phyloP scores from a whole-genome alignment of 2,888 invertebrate genomes.

The Epistrophella euchroma region DNA sequence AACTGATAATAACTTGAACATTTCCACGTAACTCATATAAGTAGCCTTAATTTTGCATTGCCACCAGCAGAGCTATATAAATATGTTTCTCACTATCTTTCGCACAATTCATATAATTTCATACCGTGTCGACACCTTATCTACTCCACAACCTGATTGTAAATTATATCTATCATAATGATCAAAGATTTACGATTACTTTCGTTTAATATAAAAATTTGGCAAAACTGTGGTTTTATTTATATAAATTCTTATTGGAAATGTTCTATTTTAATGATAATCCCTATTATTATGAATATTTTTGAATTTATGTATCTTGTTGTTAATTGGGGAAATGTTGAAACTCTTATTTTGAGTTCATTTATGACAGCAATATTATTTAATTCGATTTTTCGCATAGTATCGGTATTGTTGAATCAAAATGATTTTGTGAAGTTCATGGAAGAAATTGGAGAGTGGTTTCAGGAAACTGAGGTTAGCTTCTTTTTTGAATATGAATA shows the following conservation, averaged over 20 bases:
- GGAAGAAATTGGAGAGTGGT: conserved; percentile 62
- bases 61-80: conserved; percentile 7
- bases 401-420: conserved; percentile 67
- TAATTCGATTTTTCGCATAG: conserved; percentile 72
- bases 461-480: conserved; percentile 70
- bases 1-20: too few relatives aligned
- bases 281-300: conserved; percentile 41
- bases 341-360: conserved; percentile 57
- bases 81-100: neutral
- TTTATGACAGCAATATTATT: conserved; percentile 75
- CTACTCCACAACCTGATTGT: neutral
- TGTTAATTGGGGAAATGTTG: conserved; percentile 52
- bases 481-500: too few relatives aligned
- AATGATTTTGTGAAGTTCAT: conserved; percentile 66
- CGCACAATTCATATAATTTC: conserved; percentile 26
- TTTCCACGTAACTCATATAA: neutral
- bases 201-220: conserved; percentile 73
- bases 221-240: conserved; percentile 71
- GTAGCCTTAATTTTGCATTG: neutral
- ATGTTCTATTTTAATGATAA: conserved; percentile 11
- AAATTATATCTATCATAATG: conserved; percentile 28
- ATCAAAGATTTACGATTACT: conserved; percentile 67
- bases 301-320: conserved; percentile 59
- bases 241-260: conserved; percentile 46
- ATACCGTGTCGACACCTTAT: neutral